Evolutionary conservation across 2,797 vertebrate genomes (phyloP), one percentile per base, ranked within the genome.

Genomic region (Argentina silus): DNA sequence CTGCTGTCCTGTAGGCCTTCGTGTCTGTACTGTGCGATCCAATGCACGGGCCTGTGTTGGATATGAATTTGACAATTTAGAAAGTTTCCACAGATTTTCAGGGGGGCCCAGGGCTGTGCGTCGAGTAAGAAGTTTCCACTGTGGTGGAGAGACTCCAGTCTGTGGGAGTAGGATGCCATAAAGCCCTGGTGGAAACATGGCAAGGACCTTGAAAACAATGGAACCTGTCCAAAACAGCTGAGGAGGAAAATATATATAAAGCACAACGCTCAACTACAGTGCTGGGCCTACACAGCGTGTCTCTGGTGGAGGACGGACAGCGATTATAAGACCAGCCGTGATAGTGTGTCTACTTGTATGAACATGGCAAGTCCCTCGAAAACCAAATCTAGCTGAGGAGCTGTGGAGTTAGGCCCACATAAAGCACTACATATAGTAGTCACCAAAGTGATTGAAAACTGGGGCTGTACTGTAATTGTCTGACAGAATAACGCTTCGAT

Each of bases 41-140:
- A 36, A 36, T 36, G 27, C 27, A 36, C 27, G 27, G 51, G 0
- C 23, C 23, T 36, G 11, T 45, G 14, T 74, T 91, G 86, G 86
- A 83, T 75, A 84, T 85, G 84, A 79, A 74, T 76, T 70, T 78
- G 78, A 86, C 83, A 87, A 68, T 85, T 86, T 83, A 84, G 77
- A 85, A 83, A 83, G 71, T 93, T 93, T 93, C 82, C 85, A 88
- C 81, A 91, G 88, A 82, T 76, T 91, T 89, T 83, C 78, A 67
- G 56, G 82, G 81, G 86, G 84, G 86, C 87, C 86, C 72, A 50
- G 80, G 89, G 86, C 85, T 80, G 81, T 80, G 87, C 82, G 88
- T 91, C 90, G 92, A 57, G 78, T 87, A 88, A 87, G 79, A 85
- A 86, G 69, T 91, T 93, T 94, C 92, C 92, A 92, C 75, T 66